Evolutionary conservation across 2,888 invertebrate genomes (phyloP).

Genomic region (Melanchra persicariae): DNA sequence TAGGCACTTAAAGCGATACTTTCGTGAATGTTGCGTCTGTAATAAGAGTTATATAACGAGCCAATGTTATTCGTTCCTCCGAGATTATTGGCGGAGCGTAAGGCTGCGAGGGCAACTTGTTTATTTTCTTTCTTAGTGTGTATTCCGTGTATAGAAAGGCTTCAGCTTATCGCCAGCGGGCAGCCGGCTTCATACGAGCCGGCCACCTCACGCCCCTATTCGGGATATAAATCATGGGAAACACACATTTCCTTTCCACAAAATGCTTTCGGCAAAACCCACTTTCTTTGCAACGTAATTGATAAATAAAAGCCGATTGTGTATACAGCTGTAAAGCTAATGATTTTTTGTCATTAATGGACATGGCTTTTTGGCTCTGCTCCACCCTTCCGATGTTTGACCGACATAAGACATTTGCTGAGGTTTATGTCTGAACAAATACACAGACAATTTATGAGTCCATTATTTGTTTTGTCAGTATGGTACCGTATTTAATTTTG

Average conservation of each 20-base stretch:
- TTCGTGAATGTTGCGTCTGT: slow-evolving; percentile 70
- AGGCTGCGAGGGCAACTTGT: slow-evolving; percentile 83
- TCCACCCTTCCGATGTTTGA: slow-evolving; percentile 34
- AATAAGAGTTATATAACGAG: slow-evolving; percentile 70
- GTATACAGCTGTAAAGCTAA: slow-evolving; percentile 53
- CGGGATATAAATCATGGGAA: slow-evolving; percentile 88
- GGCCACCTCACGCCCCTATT: slow-evolving; percentile 84
- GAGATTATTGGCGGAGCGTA: slow-evolving; percentile 84
- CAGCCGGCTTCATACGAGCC: slow-evolving; percentile 83
- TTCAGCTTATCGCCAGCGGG: slow-evolving; percentile 88
- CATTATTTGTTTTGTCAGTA: not conserved
- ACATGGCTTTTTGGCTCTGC: slow-evolving; percentile 31
- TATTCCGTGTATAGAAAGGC: slow-evolving; percentile 79
- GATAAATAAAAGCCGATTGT: slow-evolving; percentile 74
- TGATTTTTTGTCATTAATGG: slow-evolving; percentile 56
- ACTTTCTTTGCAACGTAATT: slow-evolving; percentile 82
- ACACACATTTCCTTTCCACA: slow-evolving; percentile 89
- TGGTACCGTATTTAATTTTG: not conserved
- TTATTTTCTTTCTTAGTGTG: slow-evolving; percentile 87
- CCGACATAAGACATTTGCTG: slow-evolving; percentile 21
- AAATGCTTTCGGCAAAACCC: slow-evolving; percentile 84
- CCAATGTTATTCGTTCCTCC: slow-evolving; percentile 73
- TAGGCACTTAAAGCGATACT: slow-evolving; percentile 75
- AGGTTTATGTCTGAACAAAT: slow-evolving; percentile 38
- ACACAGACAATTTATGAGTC: not conserved